phyloP scores from a whole-genome alignment of 2,797 vertebrate species.

The Trachops cirrhosus region DNA sequence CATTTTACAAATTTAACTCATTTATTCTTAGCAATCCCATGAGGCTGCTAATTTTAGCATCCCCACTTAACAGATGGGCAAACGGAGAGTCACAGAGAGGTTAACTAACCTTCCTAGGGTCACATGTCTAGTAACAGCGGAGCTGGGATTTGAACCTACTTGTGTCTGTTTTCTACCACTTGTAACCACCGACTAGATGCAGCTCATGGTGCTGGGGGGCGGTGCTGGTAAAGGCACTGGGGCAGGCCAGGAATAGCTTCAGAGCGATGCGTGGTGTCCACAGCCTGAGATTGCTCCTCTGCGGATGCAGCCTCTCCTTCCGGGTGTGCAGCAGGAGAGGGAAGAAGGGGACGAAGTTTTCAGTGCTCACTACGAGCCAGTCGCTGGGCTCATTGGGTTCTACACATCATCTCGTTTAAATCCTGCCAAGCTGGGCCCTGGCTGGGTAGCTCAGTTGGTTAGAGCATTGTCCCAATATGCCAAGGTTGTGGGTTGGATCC shows the following conservation, averaged over 20 bases:
- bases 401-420: not conserved
- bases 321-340: not conserved
- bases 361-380: fast-evolving
- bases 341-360: not conserved
- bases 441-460: not conserved
- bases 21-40: not conserved
- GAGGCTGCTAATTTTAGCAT: not conserved
- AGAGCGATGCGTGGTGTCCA: not conserved
- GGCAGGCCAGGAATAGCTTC: not conserved
- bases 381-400: not conserved
- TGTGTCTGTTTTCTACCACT: not conserved
- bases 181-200: not conserved
- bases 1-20: not conserved
- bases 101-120: not conserved
- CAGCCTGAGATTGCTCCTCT: fast-evolving
- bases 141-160: not conserved
- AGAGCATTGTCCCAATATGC: not conserved
- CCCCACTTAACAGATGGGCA: not conserved
- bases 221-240: not conserved
- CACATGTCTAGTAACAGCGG: no score
- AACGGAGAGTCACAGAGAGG: not conserved
- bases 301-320: no score
- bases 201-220: no score
- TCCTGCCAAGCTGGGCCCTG: not conserved
- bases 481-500: not conserved